Percentiles rank a stretch among this genome's conserved stretches.
phyloP scores from a whole-genome alignment of 2,113 vertebrate species.

The Thinocorus orbignyianus region DNA sequence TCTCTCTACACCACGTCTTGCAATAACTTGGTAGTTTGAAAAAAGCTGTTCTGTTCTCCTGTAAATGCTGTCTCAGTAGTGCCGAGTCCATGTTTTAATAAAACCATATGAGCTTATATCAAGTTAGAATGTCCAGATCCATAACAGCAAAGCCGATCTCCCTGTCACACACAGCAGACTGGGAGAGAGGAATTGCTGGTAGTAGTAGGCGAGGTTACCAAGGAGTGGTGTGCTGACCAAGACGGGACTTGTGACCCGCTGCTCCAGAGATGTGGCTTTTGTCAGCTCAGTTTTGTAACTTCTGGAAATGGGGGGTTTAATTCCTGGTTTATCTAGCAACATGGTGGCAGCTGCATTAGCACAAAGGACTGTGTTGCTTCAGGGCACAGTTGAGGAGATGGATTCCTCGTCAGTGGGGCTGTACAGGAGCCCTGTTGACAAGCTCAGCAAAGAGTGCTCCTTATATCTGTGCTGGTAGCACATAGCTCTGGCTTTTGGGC shows the following conservation, averaged over 20 bases:
- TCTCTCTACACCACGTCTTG: not conserved
- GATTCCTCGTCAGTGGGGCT: not conserved
- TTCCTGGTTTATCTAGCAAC: not conserved
- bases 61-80: not conserved
- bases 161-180: not conserved
- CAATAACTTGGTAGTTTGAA: not conserved
- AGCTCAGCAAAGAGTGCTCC: fast-evolving
- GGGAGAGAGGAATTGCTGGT: not conserved
- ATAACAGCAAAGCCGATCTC: not conserved
- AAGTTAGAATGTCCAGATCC: not conserved
- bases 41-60: not conserved
- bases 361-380: not conserved
- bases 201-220: not conserved
- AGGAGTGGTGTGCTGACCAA: not conserved
- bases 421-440: not conserved
- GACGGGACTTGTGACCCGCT: not conserved
- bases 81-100: not conserved
- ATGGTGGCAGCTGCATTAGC: not conserved
- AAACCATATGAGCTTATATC: not conserved
- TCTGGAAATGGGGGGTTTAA: not conserved
- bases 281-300: not conserved
- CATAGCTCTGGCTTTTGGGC: not conserved
- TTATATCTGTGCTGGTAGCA: not conserved
- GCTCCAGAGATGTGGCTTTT: not conserved
- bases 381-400: fast-evolving